Base-by-base conservation (phyloP, 2,888 invertebrate genomes). In the Ophraella communa region DNA sequence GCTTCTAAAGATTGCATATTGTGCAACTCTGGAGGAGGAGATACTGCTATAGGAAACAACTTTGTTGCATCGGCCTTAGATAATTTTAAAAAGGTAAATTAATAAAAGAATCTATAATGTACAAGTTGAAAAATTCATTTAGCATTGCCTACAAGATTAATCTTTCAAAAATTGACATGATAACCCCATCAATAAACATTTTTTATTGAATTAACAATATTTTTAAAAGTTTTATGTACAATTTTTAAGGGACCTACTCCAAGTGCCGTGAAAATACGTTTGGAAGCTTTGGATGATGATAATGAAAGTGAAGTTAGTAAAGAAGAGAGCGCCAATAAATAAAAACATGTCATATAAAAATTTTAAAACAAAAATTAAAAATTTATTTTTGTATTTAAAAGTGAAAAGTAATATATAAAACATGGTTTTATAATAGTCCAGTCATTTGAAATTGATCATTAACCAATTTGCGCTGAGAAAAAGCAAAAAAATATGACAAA, bases 1-100 rank as follows among this genome's bases (percentile, higher is more conserved):
- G 83, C 85, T 55, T 70, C 69, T 1, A 81, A 85, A 30, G 74
- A 71, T 53, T 82, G 82, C 62, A 73, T 77, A 47, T 72, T 81
- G 33, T 82, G 81, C 68, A 70, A 70, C 21, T 72, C 73, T 4
- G 78, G 78, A 23, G 73, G 66, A 14, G 69, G 65, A 18, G n/a
- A 39, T 14, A 17, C 35, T 8, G 47, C 45, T n/a, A 24, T 39
- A n/a, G 62, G 57, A 30, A 51, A 47, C 14, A 63, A 33, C 45
- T 14, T 44, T 27, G 35, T 17, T 23, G 55, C 53, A 62, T 65
- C 20, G 24, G 14, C 27, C 3, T 57, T 60, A 18, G 62, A 65
- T 17, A 56, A 67, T 33, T 20, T 56, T 3, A 64, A 64, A 23
- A 49, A 49, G 11, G 47, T 35, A 20, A 53, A 21, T 27, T 7